Percentiles rank a stretch among this genome's conserved stretches.
Evolutionary conservation across 2,797 vertebrate species (phyloP).

Genomic region (Helostoma temminkii): DNA sequence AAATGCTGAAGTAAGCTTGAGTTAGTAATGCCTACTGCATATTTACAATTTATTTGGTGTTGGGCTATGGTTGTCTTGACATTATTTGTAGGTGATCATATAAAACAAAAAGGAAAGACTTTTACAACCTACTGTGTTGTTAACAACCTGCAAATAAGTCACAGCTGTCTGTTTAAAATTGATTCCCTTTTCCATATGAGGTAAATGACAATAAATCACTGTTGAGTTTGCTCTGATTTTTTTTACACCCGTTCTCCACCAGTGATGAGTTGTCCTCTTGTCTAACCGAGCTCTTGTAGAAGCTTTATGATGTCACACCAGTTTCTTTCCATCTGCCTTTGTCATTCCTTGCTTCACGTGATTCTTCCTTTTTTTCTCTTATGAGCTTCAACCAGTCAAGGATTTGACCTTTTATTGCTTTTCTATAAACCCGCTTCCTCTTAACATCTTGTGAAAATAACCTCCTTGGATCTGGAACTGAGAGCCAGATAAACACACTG

Average conservation of each 20-base stretch:
- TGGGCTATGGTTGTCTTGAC: conserved; percentile 29
- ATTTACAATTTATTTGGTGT: conserved; percentile 30
- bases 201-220: conserved; percentile 43
- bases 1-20: conserved; percentile 45
- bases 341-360: conserved; percentile 56
- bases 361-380: conserved; percentile 29
- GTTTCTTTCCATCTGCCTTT: conserved; percentile 64
- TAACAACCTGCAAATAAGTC: conserved; percentile 59
- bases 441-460: conserved; percentile 68
- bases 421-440: conserved; percentile 69
- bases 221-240: conserved; percentile 38
- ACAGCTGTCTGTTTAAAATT: conserved; percentile 60
- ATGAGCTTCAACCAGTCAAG: conserved; percentile 58
- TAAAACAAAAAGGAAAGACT: conserved; percentile 30
- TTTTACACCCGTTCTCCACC: conserved; percentile 21
- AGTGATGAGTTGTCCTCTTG: conserved; percentile 23
- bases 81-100: conserved; percentile 34
- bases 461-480: conserved; percentile 29
- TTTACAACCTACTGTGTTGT: conserved; percentile 46
- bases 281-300: conserved; percentile 24
- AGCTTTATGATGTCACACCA: conserved; percentile 57
- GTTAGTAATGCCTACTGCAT: not conserved
- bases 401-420: conserved; percentile 69
- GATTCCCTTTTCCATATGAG: conserved; percentile 37
- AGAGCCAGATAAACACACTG: conserved; percentile 24